phyloP scores from a whole-genome alignment of 1,140 invertebrate species.

The Lasioglossum baleicum region DNA sequence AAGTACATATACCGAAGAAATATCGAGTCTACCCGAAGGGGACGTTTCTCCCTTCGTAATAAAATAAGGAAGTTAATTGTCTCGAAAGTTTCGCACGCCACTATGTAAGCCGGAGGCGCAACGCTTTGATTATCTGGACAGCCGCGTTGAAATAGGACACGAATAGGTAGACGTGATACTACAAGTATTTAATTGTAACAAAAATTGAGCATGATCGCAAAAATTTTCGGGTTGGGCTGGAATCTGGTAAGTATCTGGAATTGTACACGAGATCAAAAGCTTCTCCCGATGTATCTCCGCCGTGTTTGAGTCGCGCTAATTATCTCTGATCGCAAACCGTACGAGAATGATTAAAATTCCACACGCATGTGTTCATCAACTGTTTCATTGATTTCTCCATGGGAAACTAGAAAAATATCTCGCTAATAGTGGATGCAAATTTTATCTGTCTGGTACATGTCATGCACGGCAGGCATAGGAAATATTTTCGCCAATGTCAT shows the following conservation, averaged over 20 bases:
- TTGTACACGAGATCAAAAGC: neutral
- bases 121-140: neutral
- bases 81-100: neutral
- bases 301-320: neutral
- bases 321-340: too few species aligned
- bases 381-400: too few species aligned
- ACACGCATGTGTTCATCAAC: too few species aligned
- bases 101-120: neutral
- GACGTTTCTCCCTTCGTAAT: neutral
- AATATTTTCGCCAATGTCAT: too few species aligned
- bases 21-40: neutral
- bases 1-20: neutral
- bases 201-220: neutral
- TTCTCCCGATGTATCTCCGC: neutral
- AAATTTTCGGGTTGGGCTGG: neutral
- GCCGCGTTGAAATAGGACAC: neutral
- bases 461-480: too few species aligned
- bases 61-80: neutral
- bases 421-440: too few species aligned
- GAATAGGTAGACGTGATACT: neutral
- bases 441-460: too few species aligned
- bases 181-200: neutral
- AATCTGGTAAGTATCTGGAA: neutral
- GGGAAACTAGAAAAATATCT: too few species aligned
- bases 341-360: too few species aligned